Percentiles rank a stretch among this genome's conserved stretches.
These are phyloP conservation scores for Halesus radiatus DNA, from an alignment of 1,140 invertebrate genomes.

Conservation along the genomic window DNA sequence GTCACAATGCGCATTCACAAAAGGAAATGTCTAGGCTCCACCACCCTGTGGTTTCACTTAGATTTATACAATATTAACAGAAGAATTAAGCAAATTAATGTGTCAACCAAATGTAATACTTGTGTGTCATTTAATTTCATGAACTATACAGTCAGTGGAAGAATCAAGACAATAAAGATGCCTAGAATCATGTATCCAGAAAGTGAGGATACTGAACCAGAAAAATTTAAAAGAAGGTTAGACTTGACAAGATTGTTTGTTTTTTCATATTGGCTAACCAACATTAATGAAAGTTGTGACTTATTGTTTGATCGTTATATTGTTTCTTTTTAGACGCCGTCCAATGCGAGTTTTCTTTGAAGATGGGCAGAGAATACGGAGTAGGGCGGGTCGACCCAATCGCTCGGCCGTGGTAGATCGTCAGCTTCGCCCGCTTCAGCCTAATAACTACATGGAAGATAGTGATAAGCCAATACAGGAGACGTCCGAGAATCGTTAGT, in stretches of 20 bases:
- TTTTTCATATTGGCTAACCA: not conserved
- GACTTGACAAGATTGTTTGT: not conserved
- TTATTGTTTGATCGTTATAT: not conserved
- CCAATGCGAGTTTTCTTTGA: conserved; percentile 69
- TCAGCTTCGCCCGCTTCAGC: conserved; percentile 59
- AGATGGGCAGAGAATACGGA: conserved; percentile 63
- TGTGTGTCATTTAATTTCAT: too few relatives aligned
- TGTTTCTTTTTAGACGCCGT: conserved; percentile 60
- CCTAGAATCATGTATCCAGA: conserved; percentile 68
- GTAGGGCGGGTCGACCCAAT: conserved; percentile 6
- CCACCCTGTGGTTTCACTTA: too few relatives aligned
- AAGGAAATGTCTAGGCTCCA: too few relatives aligned
- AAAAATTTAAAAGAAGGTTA: conserved; percentile 69
- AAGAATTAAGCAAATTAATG: too few relatives aligned
- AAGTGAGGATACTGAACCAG: conserved; percentile 67
- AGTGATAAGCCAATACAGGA: conserved; percentile 69
- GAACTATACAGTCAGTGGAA: conserved; percentile 60
- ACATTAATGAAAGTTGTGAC: not conserved
- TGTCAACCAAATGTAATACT: too few relatives aligned
- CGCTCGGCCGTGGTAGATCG: conserved; percentile 38
- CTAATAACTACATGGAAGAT: conserved; percentile 70
- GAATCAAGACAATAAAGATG: conserved; percentile 67
- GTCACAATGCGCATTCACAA: too few relatives aligned
- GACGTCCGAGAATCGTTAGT: conserved; percentile 54
- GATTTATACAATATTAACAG: too few relatives aligned